phyloP scores from a whole-genome alignment of 2,888 invertebrate genomes.

The Idaea biselata region DNA sequence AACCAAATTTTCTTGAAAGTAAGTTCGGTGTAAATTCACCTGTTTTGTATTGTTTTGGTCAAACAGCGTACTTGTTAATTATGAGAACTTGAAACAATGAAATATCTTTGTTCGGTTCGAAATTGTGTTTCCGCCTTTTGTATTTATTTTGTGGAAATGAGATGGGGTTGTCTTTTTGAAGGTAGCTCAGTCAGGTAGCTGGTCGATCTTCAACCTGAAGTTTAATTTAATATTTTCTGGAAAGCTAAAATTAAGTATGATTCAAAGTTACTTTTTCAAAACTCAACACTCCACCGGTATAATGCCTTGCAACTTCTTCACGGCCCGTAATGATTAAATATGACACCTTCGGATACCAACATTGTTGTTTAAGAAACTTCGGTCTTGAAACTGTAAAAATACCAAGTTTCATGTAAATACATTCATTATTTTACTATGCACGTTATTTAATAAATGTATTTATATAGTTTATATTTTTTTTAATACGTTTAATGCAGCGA shows the following conservation, averaged over 20 bases:
- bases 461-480: no score
- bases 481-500: neutral
- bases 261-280: no score
- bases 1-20: slow-evolving; percentile 18
- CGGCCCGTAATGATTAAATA: no score
- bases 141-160: slow-evolving; percentile 2
- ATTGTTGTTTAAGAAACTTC: no score
- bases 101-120: slow-evolving; percentile 16
- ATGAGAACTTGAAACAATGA: slow-evolving; percentile 21
- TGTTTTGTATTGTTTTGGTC: slow-evolving; percentile 27
- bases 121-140: neutral
- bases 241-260: neutral
- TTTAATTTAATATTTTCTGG: neutral
- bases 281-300: no score
- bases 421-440: no score
- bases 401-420: no score
- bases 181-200: neutral
- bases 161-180: slow-evolving; percentile 1
- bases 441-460: no score
- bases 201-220: neutral
- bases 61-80: slow-evolving; percentile 23
- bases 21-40: slow-evolving; percentile 30
- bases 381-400: no score
- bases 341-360: no score
- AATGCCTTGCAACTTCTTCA: no score